Percentiles rank a stretch among this genome's conserved stretches.
Conservation (phyloP, 2,797 vertebrate species). For the Sebastolobus altivelis region DNA sequence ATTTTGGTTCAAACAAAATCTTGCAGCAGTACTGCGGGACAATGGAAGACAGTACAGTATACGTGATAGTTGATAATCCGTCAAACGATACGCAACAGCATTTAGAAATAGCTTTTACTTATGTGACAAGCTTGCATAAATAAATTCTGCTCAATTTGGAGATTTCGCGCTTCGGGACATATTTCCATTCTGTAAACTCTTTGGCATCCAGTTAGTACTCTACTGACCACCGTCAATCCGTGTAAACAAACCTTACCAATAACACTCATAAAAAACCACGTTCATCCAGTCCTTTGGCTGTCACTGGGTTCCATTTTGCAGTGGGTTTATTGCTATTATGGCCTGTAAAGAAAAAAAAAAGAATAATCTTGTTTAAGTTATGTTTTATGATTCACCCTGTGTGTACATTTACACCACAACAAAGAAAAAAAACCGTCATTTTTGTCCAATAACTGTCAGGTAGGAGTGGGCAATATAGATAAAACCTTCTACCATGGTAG, state of each 20-base stretch:
- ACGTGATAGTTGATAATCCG: constrained; percentile 35
- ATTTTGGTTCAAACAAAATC: constrained; percentile 56
- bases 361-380: constrained; percentile 40
- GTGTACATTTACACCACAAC: constrained; percentile 21
- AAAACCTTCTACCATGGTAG: background rate
- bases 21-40: constrained; percentile 37
- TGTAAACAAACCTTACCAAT: constrained; percentile 73
- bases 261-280: constrained; percentile 85
- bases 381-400: constrained; percentile 28
- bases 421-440: constrained; percentile 32
- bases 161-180: constrained; percentile 54
- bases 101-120: constrained; percentile 59
- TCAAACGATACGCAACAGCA: constrained; percentile 48
- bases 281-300: constrained; percentile 86
- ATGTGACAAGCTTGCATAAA: constrained; percentile 77
- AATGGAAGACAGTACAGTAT: constrained; percentile 62
- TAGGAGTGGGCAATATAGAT: background rate
- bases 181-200: constrained; percentile 77
- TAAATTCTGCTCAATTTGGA: constrained; percentile 59
- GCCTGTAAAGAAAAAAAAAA: constrained; percentile 74
- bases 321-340: constrained; percentile 87
- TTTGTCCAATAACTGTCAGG: background rate
- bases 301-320: constrained; percentile 88
- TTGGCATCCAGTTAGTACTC: constrained; percentile 79
- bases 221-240: constrained; percentile 49